Evolutionary conservation across 2,888 invertebrate species (phyloP).

Genomic region (Cyclophora albipunctata): DNA sequence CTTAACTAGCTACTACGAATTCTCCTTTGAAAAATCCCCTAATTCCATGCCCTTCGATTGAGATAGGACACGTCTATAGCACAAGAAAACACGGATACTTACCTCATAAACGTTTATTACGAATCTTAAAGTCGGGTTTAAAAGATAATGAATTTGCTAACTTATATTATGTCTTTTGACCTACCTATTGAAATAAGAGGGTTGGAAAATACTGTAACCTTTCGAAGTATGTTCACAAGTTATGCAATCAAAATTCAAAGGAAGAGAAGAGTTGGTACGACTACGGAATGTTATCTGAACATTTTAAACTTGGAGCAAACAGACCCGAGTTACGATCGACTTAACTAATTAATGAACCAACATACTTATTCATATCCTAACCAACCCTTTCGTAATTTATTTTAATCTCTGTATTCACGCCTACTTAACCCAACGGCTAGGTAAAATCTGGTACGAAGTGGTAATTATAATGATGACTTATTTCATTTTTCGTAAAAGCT

Average conservation of each 20-base stretch:
- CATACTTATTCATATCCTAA: too few relatives aligned
- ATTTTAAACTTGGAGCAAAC: slow-evolving; percentile 11
- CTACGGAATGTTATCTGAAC: slow-evolving; percentile 12
- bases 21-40: slow-evolving; percentile 69
- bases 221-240: slow-evolving; percentile 16
- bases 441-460: too few relatives aligned
- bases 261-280: slow-evolving; percentile 5
- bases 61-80: slow-evolving; percentile 58
- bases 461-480: too few relatives aligned
- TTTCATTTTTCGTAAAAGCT: too few relatives aligned
- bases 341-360: not conserved
- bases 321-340: slow-evolving; percentile 2
- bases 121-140: not conserved
- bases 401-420: too few relatives aligned
- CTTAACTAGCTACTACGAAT: slow-evolving; percentile 70
- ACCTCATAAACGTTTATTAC: slow-evolving; percentile 4
- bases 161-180: not conserved
- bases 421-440: too few relatives aligned
- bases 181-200: slow-evolving; percentile 3
- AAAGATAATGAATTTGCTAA: not conserved
- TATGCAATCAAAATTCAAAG: slow-evolving; percentile 23
- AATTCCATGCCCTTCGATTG: slow-evolving; percentile 56
- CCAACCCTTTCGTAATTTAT: too few relatives aligned
- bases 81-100: slow-evolving; percentile 32
- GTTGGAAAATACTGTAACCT: slow-evolving; percentile 9